Evolutionary conservation across 2,113 vertebrate genomes (phyloP), one percentile per base, ranked within the genome.

Genomic region (Catharus fuscescens): DNA sequence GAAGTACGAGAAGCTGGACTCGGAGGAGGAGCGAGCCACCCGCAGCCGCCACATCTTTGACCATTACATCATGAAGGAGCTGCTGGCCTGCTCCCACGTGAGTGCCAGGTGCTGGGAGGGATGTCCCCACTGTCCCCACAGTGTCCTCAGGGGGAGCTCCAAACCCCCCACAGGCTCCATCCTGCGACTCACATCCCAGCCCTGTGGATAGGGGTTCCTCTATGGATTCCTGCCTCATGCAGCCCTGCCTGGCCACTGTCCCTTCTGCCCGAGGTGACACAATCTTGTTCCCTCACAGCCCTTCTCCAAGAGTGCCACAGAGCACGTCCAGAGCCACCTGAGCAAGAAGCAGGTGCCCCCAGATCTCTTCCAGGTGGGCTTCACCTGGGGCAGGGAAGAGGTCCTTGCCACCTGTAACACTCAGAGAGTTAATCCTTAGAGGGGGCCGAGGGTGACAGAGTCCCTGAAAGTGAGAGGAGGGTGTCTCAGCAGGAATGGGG

Each of bases 51-150:
- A 98, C 78, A 97, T 98, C 96, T 98, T 98, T 0, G 98, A 98
- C 89, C 96, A 90, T 31, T 98, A 98, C 66, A 98, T 98, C 95
- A 98, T 98, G 98, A 98, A 98, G 90, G 98, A 98, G 95, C 96
- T 98, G 80, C 93, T 98, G 93, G 97, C 98, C 86, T 98, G 98
- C 92, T 98, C 98, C 8, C 98, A 98, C 0, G 98, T 98, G 93
- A 98, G 98, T 97, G 91, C 71, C 5, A 0, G 7, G 24, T 25
- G 6, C 8, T 3, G 8, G 28, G 9, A 29, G 65, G 40, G 69
- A 1, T 25, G 50, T 67, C 18, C 64, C 67, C 24, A 4, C 14
- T 5, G 38, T 20, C 12, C 34, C 74, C 42, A 44, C 44, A 8
- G 13, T 8, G 16, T 70, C 45, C 48, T 56, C 64, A 56, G 18